Evolutionary conservation across 2,113 vertebrate genomes (phyloP), one percentile per base, ranked within the genome.

Genomic region (Amblyornis subalaris): DNA sequence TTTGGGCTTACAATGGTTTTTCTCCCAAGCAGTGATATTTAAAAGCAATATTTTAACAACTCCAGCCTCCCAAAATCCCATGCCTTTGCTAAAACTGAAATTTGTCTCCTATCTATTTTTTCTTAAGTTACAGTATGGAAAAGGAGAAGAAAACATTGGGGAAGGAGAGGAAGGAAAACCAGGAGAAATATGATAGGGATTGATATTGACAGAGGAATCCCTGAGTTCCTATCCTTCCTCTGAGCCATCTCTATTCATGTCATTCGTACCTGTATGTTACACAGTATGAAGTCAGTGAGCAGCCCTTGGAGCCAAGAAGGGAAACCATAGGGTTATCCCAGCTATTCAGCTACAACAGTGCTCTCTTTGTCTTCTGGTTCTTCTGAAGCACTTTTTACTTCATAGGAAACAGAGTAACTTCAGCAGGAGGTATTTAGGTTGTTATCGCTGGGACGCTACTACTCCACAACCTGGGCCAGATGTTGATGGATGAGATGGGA

Each of bases 281-380:
- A 71, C 84, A 95, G 57, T 23, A 44, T 44, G 57, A 93, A 92
- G 70, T 55, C 80, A 81, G 38, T 14, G 24, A 89, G 76, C 51
- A 89, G 54, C 28, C 45, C 69, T 60, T 61, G 54, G 58, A 93
- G 48, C 33, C 69, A 84, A 85, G 80, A 80, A 87, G 36, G 40
- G n/a, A 87, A 94, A 81, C 51, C 57, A 60, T 7, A 29, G 19
- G 29, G 70, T 85, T 85, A 60, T 48, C 44, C n/a, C 71, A 83
- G 54, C 45, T 73, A 65, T 80, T 93, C 55, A 57, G 53, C 48
- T 72, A 55, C 29, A 67, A 78, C 55, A 82, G 45, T 19, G 14
- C 6, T 67, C 28, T 81, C 84, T 91, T 93, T 91, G 74, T 93
- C 66, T 94, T 91, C 73, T 36, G 25, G 60, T 48, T 71, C n/a